Conservation (phyloP, 2,797 vertebrate genomes). For the Sebastes alutus region DNA sequence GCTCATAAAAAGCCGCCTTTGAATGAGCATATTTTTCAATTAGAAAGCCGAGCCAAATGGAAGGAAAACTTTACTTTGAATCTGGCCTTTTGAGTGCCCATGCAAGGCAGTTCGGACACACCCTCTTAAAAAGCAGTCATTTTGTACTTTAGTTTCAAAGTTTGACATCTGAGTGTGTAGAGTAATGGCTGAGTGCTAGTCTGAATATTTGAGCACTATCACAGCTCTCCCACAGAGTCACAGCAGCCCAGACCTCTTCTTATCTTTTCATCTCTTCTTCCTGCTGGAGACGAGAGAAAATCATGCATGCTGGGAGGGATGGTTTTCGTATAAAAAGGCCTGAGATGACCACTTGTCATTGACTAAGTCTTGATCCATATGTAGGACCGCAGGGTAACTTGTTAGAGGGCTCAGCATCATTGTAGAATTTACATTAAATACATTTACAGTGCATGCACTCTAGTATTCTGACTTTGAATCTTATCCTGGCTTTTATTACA, state of each 20-base stretch:
- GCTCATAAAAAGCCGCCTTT: background rate
- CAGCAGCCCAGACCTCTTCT: constrained; percentile 1
- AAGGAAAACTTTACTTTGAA: background rate
- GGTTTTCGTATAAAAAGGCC: background rate
- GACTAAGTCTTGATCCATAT: background rate
- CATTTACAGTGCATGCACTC: background rate
- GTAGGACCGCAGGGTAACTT: background rate
- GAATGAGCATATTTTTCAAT: background rate
- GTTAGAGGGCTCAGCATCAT: background rate
- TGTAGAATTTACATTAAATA: background rate
- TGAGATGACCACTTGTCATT: background rate
- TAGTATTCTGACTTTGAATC: background rate
- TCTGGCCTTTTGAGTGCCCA: background rate
- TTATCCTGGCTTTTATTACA: background rate
- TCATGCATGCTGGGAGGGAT: background rate
- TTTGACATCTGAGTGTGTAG: background rate
- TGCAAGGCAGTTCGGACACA: background rate
- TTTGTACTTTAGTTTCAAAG: constrained; percentile 3
- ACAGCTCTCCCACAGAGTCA: constrained; percentile 14
- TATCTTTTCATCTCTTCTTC: constrained; percentile 7
- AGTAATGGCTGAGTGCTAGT: constrained; percentile 3
- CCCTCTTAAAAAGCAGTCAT: background rate
- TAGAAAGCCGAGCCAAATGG: background rate
- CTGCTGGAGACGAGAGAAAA: constrained; percentile 4
- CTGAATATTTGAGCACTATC: constrained; percentile 27